phyloP scores from a whole-genome alignment of 2,113 vertebrate species.

The Menidia beryllina region DNA sequence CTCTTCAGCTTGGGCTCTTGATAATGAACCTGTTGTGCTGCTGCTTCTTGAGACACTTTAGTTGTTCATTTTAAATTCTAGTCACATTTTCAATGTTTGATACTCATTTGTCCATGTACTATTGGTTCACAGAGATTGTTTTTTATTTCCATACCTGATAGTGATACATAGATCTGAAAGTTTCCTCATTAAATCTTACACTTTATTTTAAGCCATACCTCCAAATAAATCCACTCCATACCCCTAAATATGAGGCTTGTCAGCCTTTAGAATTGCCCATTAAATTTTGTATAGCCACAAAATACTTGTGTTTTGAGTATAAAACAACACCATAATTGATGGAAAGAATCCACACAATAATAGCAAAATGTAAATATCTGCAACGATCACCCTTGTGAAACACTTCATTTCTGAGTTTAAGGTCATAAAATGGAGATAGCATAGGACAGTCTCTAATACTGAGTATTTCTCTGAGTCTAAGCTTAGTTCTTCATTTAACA shows the following conservation, averaged over 20 bases:
- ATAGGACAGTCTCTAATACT: background rate
- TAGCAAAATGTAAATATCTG: background rate
- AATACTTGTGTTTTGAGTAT: no score
- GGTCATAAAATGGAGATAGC: background rate
- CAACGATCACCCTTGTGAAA: background rate
- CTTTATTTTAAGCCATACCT: no score
- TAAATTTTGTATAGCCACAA: background rate
- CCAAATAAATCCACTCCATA: no score
- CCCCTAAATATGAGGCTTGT: no score
- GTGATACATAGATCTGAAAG: no score
- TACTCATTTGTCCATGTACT: background rate
- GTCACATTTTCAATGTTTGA: background rate
- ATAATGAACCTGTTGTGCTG: background rate
- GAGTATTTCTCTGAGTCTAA: background rate
- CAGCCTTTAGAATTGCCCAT: no score
- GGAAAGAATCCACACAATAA: background rate
- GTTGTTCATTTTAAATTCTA: background rate
- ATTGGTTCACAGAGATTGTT: no score
- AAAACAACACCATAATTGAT: no score
- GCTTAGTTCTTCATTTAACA: background rate
- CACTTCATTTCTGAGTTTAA: background rate
- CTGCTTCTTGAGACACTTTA: no score
- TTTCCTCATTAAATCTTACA: no score
- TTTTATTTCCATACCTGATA: no score
- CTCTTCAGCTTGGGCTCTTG: constrained; percentile 2